Evolutionary conservation across 2,797 vertebrate species (phyloP).

Genomic region (Crenuchus spilurus): DNA sequence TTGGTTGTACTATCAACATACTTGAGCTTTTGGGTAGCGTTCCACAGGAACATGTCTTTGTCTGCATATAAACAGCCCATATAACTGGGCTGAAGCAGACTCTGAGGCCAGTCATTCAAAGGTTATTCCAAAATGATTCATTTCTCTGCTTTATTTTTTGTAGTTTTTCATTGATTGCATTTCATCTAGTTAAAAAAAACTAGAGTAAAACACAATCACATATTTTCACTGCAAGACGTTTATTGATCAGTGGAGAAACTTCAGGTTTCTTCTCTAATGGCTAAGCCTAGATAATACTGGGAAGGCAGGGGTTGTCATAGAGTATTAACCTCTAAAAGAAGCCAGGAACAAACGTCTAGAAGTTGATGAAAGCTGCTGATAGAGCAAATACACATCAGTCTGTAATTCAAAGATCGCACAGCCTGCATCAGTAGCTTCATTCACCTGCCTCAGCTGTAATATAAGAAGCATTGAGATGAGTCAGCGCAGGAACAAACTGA

Average conservation of each 20-base stretch:
- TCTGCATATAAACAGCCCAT: conserved; percentile 35
- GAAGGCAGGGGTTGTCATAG: too few species aligned
- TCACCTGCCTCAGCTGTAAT: background rate
- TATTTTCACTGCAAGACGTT: too few species aligned
- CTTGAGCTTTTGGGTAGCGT: background rate
- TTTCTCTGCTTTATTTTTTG: too few species aligned
- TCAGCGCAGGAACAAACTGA: background rate
- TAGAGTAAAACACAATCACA: too few species aligned
- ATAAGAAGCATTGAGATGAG: background rate
- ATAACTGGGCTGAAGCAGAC: background rate
- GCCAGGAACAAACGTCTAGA: too few species aligned
- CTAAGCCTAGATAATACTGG: too few species aligned
- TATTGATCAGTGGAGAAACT: too few species aligned
- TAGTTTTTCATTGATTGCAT: too few species aligned
- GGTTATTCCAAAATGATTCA: conserved; percentile 6
- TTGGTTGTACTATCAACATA: conserved; percentile 16
- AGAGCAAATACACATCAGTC: background rate
- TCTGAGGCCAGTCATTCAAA: background rate
- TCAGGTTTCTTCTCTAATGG: too few species aligned
- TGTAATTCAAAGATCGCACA: background rate
- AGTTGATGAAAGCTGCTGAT: background rate
- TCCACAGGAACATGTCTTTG: conserved; percentile 1
- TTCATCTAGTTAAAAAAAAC: too few species aligned
- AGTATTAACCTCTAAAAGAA: too few species aligned
- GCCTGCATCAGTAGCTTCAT: background rate